Evolutionary conservation across 2,797 vertebrate genomes (phyloP), one percentile per base, ranked within the genome.

Genomic region (Manis pentadactyla): DNA sequence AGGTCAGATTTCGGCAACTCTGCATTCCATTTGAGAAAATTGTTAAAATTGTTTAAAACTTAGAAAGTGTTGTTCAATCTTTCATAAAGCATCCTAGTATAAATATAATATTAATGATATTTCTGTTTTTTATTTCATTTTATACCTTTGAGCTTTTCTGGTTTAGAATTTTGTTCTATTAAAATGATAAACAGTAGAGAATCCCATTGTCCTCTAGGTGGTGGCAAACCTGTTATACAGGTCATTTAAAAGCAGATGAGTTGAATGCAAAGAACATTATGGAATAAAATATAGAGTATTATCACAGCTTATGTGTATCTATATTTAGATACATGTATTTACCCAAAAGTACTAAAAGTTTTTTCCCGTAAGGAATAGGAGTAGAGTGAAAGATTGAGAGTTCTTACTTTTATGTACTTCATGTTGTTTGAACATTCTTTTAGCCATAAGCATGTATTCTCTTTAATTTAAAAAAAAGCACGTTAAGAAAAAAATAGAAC

Each of bases 161-260:
- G 27, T 87, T 93, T 90, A 75, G 37, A 75, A 81, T 87, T 96
- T 93, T 94, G 15, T 88, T 94, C 42, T 75, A 0, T 87, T 93
- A 92, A 93, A 92, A 51, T 77, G 15, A 63, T 74, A 71, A 96
- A 37, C 4, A 83, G 37, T 81, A 92, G 85, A 95, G 85, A 97
- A 81, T 46, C 66, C 15, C 13, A 18, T 53, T 95, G 81, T 25
- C 37, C 9, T 93, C 15, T 74, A 21, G 25, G 18, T 90, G 73
- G 78, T 87, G 68, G 17, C 61, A 91, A 0, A 69, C 23, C 75
- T 82, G 27, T 74, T 81, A 53, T 31, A 1, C 21, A 81, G 8
- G 42, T 90, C 63, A 55, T 90, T 93, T 88, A 93, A 94, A 95
- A 96, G 21, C 42, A 91, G n/a, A 71, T 51, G n/a, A 82, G 13